These are phyloP conservation scores for Oscheius sp. DNA, from an alignment of 2,888 invertebrate species.

Conservation along the genomic window DNA sequence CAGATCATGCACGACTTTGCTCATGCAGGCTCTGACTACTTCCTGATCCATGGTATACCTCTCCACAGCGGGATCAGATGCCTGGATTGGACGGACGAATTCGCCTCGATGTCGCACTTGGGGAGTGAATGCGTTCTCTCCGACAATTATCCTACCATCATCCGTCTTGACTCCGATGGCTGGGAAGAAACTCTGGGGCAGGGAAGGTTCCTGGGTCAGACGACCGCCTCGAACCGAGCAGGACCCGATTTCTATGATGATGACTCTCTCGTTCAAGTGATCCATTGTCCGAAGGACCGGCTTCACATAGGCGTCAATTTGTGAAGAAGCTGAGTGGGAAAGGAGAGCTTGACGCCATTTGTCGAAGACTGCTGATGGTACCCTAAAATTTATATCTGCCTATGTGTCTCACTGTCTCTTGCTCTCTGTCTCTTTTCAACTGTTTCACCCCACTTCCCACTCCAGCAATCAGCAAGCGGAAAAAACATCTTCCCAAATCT, in stretches of 20 bases:
- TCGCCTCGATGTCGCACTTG: slow-evolving; percentile 73
- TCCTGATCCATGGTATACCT: slow-evolving; percentile 74
- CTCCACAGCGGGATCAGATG: slow-evolving; percentile 76
- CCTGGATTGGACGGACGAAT: slow-evolving; percentile 75
- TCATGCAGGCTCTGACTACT: slow-evolving; percentile 76
- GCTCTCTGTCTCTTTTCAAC: not conserved
- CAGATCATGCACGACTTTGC: slow-evolving; percentile 77
- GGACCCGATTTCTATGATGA: slow-evolving; percentile 78
- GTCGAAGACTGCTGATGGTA: slow-evolving; percentile 69
- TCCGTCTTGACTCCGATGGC: slow-evolving; percentile 73
- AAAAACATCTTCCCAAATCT: slow-evolving; percentile 1
- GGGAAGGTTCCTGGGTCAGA: slow-evolving; percentile 74
- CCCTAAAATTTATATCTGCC: slow-evolving; percentile 43
- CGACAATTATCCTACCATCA: slow-evolving; percentile 63
- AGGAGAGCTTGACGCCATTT: slow-evolving; percentile 77
- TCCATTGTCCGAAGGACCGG: slow-evolving; percentile 74
- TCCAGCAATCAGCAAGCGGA: slow-evolving; percentile 3
- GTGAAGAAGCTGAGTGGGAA: slow-evolving; percentile 76
- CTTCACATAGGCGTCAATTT: slow-evolving; percentile 76
- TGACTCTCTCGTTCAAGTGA: slow-evolving; percentile 74
- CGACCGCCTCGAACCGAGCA: slow-evolving; percentile 78
- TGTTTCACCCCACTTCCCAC: not conserved
- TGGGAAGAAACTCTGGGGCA: slow-evolving; percentile 78
- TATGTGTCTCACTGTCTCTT: not conserved
- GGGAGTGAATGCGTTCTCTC: slow-evolving; percentile 64